Conservation (phyloP, 2,888 invertebrate genomes). For the Dasysyrphus albostriatus region DNA sequence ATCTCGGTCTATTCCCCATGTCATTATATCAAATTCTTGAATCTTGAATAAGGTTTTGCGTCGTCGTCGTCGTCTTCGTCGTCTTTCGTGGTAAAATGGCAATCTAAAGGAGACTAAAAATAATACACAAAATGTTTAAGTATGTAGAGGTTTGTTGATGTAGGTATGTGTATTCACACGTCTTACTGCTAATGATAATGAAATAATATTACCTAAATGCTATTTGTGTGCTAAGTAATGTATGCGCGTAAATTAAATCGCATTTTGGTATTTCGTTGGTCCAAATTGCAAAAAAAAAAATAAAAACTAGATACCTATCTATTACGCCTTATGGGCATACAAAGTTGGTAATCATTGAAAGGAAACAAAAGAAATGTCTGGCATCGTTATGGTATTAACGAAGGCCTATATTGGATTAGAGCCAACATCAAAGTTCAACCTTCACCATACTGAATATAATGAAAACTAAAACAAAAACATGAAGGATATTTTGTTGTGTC, state of each 20-base stretch:
- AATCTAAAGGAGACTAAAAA: conserved; percentile 41
- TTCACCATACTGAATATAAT: too few species aligned
- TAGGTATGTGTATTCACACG: conserved; percentile 2
- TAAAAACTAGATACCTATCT: too few species aligned
- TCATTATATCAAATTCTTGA: conserved; percentile 31
- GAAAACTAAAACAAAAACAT: too few species aligned
- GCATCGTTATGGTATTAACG: background rate
- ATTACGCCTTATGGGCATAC: background rate
- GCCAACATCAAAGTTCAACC: too few species aligned
- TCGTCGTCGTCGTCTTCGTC: conserved; percentile 24
- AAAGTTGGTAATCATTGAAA: background rate
- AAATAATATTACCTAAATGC: conserved; percentile 2
- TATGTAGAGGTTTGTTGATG: background rate
- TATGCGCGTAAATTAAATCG: conserved; percentile 13
- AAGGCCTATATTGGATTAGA: too few species aligned
- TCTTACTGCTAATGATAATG: conserved; percentile 6
- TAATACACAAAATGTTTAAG: background rate
- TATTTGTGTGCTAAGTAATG: conserved; percentile 3
- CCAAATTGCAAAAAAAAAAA: background rate
- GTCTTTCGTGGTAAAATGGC: conserved; percentile 51
- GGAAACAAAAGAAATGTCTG: background rate
- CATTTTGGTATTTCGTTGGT: background rate
- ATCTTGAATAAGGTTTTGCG: conserved; percentile 13
- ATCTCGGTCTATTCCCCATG: conserved; percentile 16
- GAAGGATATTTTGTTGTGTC: too few species aligned